Conservation (phyloP, 2,888 invertebrate genomes). For the Sphaerophoria rueppellii region DNA sequence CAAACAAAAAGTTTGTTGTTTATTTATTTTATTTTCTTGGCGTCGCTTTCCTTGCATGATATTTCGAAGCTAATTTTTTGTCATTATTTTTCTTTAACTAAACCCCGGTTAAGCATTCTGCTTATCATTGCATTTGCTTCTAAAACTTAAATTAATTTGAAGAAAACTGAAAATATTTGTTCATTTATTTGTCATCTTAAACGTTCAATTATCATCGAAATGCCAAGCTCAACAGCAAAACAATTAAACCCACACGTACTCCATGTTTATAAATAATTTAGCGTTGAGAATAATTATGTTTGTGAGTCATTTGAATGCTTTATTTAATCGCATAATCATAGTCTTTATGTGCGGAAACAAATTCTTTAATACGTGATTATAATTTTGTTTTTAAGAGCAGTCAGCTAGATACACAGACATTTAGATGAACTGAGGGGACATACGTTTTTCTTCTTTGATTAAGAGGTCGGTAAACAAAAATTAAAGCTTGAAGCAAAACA, state of each 20-base stretch:
- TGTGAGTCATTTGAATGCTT: slow-evolving; percentile 10
- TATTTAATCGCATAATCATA: slow-evolving; percentile 3
- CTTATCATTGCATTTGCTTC: too few species aligned
- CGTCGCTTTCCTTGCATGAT: background rate
- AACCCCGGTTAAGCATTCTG: too few species aligned
- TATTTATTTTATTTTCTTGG: background rate
- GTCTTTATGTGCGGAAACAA: background rate
- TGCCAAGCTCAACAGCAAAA: slow-evolving; percentile 5
- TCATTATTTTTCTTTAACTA: too few species aligned
- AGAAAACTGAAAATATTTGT: too few species aligned
- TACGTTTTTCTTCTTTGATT: too few species aligned
- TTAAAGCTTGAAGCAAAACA: too few species aligned
- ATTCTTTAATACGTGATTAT: slow-evolving; percentile 10
- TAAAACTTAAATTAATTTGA: too few species aligned
- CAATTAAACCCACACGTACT: slow-evolving; percentile 9
- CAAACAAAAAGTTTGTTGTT: slow-evolving; percentile 12
- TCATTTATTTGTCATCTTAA: slow-evolving; percentile 1
- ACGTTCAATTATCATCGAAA: slow-evolving; percentile 2
- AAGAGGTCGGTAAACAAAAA: too few species aligned
- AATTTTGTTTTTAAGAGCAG: too few species aligned
- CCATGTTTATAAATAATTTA: slow-evolving; percentile 1
- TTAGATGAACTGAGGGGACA: too few species aligned
- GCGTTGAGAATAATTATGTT: background rate
- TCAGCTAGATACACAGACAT: too few species aligned
- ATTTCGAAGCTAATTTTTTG: too few species aligned